Evolutionary conservation across 2,797 vertebrate genomes (phyloP).

Genomic region (Apogon talboti): DNA sequence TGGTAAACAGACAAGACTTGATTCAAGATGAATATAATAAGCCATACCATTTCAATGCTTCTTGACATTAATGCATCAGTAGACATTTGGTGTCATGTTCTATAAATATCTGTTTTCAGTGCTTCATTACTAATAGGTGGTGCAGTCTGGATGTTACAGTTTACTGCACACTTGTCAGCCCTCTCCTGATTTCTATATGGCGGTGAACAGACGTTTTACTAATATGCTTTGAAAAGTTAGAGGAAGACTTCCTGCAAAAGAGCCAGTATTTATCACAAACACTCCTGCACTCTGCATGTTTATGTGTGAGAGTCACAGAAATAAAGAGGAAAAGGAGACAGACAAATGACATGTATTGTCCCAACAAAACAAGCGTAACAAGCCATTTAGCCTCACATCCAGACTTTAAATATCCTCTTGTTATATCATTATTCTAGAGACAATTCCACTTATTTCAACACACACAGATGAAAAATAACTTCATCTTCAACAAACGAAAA

Average conservation of each 20-base stretch:
- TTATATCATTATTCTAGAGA: neutral
- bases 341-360: neutral
- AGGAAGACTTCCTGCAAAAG: slow-evolving; percentile 13
- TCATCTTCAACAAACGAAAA: slow-evolving; percentile 5
- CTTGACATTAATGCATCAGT: neutral
- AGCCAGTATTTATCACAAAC: slow-evolving; percentile 18
- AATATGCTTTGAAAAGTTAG: slow-evolving; percentile 26
- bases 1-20: too few relatives aligned
- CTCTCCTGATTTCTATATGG: slow-evolving; percentile 3
- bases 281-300: slow-evolving; percentile 15
- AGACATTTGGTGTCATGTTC: neutral
- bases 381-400: slow-evolving; percentile 8
- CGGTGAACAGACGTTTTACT: slow-evolving; percentile 43
- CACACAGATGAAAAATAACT: slow-evolving; percentile 3
- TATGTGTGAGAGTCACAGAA: neutral
- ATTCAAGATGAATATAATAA: neutral
- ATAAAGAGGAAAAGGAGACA: neutral
- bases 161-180: slow-evolving; percentile 21
- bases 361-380: neutral
- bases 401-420: neutral
- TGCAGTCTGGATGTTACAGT: slow-evolving; percentile 30
- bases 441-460: slow-evolving; percentile 1
- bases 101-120: neutral
- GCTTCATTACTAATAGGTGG: too few relatives aligned
- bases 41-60: neutral